phyloP scores from a whole-genome alignment of 2,888 invertebrate genomes.

The Mesorhabditis sp. region DNA sequence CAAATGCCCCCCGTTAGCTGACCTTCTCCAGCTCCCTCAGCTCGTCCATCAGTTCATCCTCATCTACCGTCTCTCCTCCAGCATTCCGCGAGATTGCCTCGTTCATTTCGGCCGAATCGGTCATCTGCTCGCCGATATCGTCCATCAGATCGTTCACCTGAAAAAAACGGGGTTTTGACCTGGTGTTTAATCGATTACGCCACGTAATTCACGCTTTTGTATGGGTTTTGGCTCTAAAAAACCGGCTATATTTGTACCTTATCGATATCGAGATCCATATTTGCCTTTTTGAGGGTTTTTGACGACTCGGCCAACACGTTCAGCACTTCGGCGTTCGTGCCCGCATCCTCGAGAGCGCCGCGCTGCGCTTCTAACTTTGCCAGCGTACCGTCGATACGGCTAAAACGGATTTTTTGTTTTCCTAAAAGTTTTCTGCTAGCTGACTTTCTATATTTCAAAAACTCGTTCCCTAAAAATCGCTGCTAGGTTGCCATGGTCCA shows the following conservation, averaged over 20 bases:
- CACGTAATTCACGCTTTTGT: too few species aligned
- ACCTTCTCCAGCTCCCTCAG: slow-evolving; percentile 34
- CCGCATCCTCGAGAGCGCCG: slow-evolving; percentile 37
- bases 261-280: slow-evolving; percentile 36
- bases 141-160: slow-evolving; percentile 41
- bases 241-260: slow-evolving; percentile 15
- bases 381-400: slow-evolving; percentile 13
- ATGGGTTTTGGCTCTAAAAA: too few species aligned
- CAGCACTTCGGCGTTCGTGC: slow-evolving; percentile 35
- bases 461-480: neutral
- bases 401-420: neutral
- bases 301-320: slow-evolving; percentile 35
- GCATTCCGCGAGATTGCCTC: slow-evolving; percentile 33
- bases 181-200: too few species aligned
- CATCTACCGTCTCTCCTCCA: slow-evolving; percentile 31
- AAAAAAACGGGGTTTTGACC: neutral
- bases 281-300: slow-evolving; percentile 34
- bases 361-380: slow-evolving; percentile 39
- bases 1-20: neutral
- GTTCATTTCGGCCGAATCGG: slow-evolving; percentile 28
- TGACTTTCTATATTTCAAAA: neutral
- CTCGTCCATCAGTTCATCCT: slow-evolving; percentile 36
- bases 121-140: slow-evolving; percentile 36
- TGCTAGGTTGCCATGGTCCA: too few species aligned
- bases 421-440: too few species aligned